Conservation (phyloP, 1,140 invertebrate species). For the Onthophagus taurus region DNA sequence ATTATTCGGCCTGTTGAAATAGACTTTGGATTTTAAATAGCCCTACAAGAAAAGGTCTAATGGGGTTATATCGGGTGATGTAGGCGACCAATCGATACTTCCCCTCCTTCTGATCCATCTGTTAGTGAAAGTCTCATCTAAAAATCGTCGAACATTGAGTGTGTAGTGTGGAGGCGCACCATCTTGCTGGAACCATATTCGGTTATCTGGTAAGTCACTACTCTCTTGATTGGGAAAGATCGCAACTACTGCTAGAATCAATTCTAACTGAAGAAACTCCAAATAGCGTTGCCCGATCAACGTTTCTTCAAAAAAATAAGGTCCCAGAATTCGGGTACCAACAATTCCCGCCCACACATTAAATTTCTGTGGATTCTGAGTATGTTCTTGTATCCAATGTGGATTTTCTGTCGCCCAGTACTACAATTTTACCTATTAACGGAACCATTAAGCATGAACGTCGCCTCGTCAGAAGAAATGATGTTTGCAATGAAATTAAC, state of each 20-base stretch:
- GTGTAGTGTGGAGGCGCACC: slow-evolving; percentile 11
- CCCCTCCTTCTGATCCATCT: slow-evolving; percentile 2
- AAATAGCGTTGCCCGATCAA: slow-evolving; percentile 13
- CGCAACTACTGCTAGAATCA: slow-evolving; percentile 12
- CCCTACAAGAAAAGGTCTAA: not conserved
- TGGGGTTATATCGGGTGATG: not conserved
- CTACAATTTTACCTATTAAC: slow-evolving; percentile 1
- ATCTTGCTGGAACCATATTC: slow-evolving; percentile 18
- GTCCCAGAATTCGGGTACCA: slow-evolving; percentile 3
- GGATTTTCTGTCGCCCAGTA: no score
- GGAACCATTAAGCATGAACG: not conserved
- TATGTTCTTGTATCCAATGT: not conserved
- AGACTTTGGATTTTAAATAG: slow-evolving; percentile 1
- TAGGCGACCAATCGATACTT: not conserved
- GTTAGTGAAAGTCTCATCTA: not conserved
- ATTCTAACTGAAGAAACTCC: slow-evolving; percentile 12
- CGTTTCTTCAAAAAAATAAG: slow-evolving; percentile 16
- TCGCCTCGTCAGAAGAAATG: not conserved
- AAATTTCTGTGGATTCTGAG: slow-evolving; percentile 2
- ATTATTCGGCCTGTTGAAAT: slow-evolving; percentile 6
- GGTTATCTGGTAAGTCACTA: slow-evolving; percentile 10
- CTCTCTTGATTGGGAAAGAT: slow-evolving; percentile 18
- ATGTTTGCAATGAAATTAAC: not conserved
- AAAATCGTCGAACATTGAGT: not conserved
- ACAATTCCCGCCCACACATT: slow-evolving; percentile 14